These are phyloP conservation scores for Falco cherrug DNA, from an alignment of 2,797 vertebrate species.

Conservation along the genomic window DNA sequence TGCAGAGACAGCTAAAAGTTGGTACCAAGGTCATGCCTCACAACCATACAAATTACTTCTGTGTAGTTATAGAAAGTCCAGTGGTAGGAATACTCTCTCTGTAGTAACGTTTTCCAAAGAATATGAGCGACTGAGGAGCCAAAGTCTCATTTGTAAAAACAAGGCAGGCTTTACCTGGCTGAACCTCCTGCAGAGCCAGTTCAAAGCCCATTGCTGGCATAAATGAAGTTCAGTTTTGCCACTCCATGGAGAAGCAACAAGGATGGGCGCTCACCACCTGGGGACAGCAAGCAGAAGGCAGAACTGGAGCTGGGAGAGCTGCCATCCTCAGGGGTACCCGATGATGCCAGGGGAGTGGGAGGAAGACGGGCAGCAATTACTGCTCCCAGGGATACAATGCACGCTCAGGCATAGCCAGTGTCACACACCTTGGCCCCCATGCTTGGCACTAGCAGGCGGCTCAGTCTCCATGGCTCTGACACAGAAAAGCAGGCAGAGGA, in stretches of 20 bases:
- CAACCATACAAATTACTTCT: background rate
- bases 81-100: background rate
- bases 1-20: background rate
- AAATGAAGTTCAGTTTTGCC: background rate
- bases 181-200: background rate
- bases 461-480: background rate
- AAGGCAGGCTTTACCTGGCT: background rate
- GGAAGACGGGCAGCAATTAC: accelerated
- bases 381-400: background rate
- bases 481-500: background rate
- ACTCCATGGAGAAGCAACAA: background rate
- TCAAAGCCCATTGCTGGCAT: background rate
- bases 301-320: background rate
- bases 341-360: background rate
- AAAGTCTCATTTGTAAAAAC: background rate
- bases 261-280: background rate
- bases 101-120: background rate
- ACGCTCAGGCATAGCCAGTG: background rate
- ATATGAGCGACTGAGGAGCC: background rate
- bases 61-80: background rate
- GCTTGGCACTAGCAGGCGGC: background rate
- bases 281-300: background rate
- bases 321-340: background rate
- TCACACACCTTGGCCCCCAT: background rate
- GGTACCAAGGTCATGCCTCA: background rate